These are phyloP conservation scores for Pantherophis vulpinus DNA, from an alignment of 2,797 vertebrate species.

Conservation along the genomic window DNA sequence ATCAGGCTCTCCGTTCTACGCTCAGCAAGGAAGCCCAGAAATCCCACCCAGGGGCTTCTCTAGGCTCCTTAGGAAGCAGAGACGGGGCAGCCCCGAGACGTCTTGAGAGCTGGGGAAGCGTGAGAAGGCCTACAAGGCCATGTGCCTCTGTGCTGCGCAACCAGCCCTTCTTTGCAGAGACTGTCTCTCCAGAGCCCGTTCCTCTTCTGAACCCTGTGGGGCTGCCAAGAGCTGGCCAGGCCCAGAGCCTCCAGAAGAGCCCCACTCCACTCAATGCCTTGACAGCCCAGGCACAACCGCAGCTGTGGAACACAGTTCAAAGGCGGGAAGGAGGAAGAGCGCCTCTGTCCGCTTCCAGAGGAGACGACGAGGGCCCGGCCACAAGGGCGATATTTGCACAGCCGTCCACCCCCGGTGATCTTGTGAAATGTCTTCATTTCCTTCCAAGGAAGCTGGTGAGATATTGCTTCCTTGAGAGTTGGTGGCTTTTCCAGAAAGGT, in stretches of 20 bases:
- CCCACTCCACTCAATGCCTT: not conserved
- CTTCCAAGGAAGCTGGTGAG: not conserved
- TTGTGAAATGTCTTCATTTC: not conserved
- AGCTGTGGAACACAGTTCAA: not conserved
- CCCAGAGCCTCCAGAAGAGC: not conserved
- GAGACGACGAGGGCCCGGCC: not conserved
- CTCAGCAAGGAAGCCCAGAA: not conserved
- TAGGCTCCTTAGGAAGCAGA: too few species aligned
- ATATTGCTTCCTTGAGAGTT: not conserved
- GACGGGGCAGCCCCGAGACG: accelerated
- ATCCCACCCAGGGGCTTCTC: not conserved
- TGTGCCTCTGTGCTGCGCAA: not conserved
- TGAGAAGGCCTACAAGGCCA: not conserved
- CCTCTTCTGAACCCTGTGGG: not conserved
- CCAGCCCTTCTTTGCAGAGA: not conserved
- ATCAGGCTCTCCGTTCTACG: not conserved
- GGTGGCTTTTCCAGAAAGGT: not conserved
- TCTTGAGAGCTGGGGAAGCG: not conserved
- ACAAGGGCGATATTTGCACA: not conserved
- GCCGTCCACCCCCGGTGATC: not conserved
- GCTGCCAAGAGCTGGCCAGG: not conserved
- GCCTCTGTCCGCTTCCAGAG: not conserved
- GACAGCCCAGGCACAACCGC: not conserved
- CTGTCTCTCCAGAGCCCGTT: not conserved
- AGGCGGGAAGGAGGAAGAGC: not conserved